Conservation (phyloP, 2,888 invertebrate species). For the Nematopogon swammerdamellus region DNA sequence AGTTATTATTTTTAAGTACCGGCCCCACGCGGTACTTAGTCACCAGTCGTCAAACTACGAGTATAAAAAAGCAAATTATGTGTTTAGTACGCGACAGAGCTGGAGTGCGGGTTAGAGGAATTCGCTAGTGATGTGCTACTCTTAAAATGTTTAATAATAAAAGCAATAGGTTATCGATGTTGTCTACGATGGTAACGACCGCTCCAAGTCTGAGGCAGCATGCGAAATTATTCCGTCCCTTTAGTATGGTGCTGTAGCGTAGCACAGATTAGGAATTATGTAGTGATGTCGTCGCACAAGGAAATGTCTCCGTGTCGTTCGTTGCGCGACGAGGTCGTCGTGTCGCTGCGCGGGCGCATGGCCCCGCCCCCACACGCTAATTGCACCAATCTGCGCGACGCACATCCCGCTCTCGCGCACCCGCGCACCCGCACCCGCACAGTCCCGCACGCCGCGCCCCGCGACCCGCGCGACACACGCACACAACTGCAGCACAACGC, state of each 20-base stretch:
- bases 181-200: background rate
- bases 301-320: slow-evolving; percentile 15
- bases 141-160: too few relatives aligned
- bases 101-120: too few relatives aligned
- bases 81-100: too few relatives aligned
- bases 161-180: too few relatives aligned
- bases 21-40: too few relatives aligned
- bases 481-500: slow-evolving; percentile 26
- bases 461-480: slow-evolving; percentile 21
- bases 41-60: too few relatives aligned
- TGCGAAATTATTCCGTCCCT: background rate
- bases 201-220: background rate
- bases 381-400: slow-evolving; percentile 50
- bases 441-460: slow-evolving; percentile 30
- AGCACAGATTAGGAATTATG: too few relatives aligned
- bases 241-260: too few relatives aligned
- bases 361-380: slow-evolving; percentile 45
- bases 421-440: slow-evolving; percentile 14
- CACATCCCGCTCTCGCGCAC: slow-evolving; percentile 26
- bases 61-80: too few relatives aligned
- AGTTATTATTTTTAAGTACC: too few relatives aligned
- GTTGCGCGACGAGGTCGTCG: slow-evolving; percentile 44
- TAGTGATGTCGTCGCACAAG: slow-evolving; percentile 8
- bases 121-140: too few relatives aligned
- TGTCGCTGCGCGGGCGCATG: slow-evolving; percentile 38